Base-by-base conservation (phyloP, 2,113 vertebrate species). In the Hymenochirus boettgeri region DNA sequence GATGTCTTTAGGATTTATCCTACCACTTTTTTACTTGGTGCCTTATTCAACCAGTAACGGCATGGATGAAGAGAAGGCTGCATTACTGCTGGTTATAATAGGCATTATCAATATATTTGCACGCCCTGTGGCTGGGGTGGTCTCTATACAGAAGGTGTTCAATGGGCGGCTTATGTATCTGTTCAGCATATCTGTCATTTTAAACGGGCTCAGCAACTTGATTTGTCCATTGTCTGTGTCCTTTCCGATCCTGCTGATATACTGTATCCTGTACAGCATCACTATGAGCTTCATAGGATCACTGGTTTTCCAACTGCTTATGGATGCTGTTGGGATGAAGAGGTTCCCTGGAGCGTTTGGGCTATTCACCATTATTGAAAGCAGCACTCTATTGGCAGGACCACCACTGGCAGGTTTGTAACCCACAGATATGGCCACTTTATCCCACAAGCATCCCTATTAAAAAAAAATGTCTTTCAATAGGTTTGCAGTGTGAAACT, bases 271-370 rank as follows among this genome's bases (percentile, higher is more conserved):
- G 19, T 90, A 91, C 62, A 92, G 93, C 10, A 70, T 97, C 29
- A 92, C 93, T 74, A 95, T 93, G 87, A 94, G 94, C 0, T 81
- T 92, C 21, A 46, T 91, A 0, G 94, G 95, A 2, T 89, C 93
- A 0, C 86, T 97, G 58, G 21, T 81, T 67, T 97, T 93, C 79
- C 93, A 95, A 19, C 93, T 97, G 46, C 82, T 98, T 70, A 98
- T 98, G 95, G 92, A 97, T 5, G 79, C 81, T 0, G 91, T 98
- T 52, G 92, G 94, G 25, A 95, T 94, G 90, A 87, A 83, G 6
- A 85, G 79, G 64, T 98, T 98, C 73, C 88, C 91, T 12, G 92
- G 91, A 0, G 92, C 95, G 10, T 88, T 97, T 25, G 95, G 95
- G 23, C 88, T 98, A 71, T 86, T 95, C 59, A 86, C 91, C 1